Evolutionary conservation across 2,888 invertebrate species (phyloP).

Genomic region (Napeogenes sylphis): DNA sequence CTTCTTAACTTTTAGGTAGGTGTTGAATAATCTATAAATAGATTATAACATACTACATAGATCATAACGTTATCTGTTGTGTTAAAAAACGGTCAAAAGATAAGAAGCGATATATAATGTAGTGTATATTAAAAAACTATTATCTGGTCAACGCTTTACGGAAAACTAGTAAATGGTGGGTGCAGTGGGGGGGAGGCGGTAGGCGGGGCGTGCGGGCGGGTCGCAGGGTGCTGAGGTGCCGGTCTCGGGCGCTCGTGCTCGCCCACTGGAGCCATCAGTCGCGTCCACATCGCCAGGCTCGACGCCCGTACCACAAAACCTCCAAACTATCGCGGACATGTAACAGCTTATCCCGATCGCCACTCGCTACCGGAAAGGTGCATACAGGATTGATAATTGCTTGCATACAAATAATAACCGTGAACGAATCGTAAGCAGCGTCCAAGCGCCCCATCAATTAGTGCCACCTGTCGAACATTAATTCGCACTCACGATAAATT

Average conservation of each 20-base stretch:
- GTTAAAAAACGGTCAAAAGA: not conserved
- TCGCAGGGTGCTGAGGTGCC: constrained; percentile 65
- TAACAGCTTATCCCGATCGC: constrained; percentile 37
- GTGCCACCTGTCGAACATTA: constrained; percentile 71
- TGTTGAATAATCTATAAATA: no score
- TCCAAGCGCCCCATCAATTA: constrained; percentile 66
- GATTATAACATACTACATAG: no score
- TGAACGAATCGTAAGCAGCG: constrained; percentile 61
- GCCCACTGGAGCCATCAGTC: constrained; percentile 62
- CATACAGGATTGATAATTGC: constrained; percentile 56
- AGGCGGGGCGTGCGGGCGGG: constrained; percentile 61
- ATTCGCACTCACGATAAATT: constrained; percentile 68
- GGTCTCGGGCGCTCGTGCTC: constrained; percentile 49
- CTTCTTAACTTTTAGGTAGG: no score
- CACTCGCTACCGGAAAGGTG: constrained; percentile 51
- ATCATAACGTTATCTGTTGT: not conserved
- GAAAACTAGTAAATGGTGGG: constrained; percentile 29
- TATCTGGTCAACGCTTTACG: constrained; percentile 11
- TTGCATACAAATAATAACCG: constrained; percentile 68
- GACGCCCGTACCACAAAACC: constrained; percentile 52
- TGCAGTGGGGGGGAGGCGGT: constrained; percentile 34
- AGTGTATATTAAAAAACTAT: not conserved
- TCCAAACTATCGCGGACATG: constrained; percentile 25
- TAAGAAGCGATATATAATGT: not conserved
- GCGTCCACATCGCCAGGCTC: constrained; percentile 55